Evolutionary conservation across 2,113 vertebrate species (phyloP).

Genomic region (Myotis lucifugus): DNA sequence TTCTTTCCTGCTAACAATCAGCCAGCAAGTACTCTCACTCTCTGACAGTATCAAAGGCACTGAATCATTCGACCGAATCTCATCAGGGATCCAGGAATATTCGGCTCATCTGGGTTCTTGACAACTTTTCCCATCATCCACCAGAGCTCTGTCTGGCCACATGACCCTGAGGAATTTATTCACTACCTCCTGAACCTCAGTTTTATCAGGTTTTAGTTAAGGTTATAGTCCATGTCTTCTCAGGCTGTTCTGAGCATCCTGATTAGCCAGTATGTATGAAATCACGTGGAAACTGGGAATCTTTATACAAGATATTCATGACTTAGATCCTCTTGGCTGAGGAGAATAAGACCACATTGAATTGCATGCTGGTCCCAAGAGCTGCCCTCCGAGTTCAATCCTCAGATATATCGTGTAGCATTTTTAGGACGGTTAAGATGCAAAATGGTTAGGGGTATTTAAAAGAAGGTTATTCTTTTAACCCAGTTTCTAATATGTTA

Average conservation of each 20-base stretch:
- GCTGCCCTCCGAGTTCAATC: background rate
- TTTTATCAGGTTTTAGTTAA: background rate
- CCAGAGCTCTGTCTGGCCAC: background rate
- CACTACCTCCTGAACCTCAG: background rate
- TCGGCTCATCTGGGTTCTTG: background rate
- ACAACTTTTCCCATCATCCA: background rate
- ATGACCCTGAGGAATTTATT: background rate
- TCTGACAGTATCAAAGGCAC: slow-evolving; percentile 29
- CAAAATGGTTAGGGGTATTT: background rate
- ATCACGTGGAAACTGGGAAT: background rate
- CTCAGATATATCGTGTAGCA: background rate
- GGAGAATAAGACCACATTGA: background rate
- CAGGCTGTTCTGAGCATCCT: background rate
- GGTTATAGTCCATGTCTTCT: background rate
- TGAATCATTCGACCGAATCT: background rate
- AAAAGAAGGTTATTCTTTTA: background rate
- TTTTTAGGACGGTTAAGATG: background rate
- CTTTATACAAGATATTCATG: background rate
- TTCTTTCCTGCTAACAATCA: slow-evolving; percentile 43
- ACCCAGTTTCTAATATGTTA: background rate
- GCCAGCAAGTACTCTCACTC: background rate
- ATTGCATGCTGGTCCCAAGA: background rate
- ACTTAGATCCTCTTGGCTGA: background rate
- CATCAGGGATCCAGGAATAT: background rate
- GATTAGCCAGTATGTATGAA: background rate